These are phyloP conservation scores for Phylloscopus trochiloides DNA, from an alignment of 2,113 vertebrate species.

Conservation along the genomic window DNA sequence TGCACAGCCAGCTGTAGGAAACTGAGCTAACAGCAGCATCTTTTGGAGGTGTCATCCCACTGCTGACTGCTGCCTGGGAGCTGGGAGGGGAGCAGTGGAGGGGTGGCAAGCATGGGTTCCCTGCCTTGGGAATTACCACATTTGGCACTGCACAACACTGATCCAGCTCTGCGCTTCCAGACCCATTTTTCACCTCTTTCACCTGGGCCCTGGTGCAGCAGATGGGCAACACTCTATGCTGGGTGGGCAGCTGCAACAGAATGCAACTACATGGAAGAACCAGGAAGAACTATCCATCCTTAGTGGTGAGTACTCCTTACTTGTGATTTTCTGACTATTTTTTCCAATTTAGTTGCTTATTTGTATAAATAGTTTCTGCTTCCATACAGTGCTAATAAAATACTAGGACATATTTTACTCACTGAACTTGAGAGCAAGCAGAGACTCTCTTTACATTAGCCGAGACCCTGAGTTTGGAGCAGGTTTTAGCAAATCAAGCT, in stretches of 20 bases:
- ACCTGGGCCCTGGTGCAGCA: neutral
- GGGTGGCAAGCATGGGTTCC: neutral
- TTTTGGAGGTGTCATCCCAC: neutral
- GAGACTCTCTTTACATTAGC: neutral
- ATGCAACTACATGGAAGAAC: neutral
- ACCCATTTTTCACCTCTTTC: neutral
- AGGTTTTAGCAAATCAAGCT: neutral
- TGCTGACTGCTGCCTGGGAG: neutral
- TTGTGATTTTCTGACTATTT: neutral
- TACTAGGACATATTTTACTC: neutral
- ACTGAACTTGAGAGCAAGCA: neutral
- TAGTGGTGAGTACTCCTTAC: neutral
- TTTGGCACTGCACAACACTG: neutral
- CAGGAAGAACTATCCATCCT: neutral
- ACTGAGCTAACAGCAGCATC: neutral
- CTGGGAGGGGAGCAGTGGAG: neutral
- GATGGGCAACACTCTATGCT: neutral
- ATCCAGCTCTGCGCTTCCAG: neutral
- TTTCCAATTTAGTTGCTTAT: neutral
- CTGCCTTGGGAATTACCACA: neutral
- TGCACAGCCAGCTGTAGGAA: neutral
- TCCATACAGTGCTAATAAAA: neutral
- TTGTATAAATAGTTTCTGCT: neutral
- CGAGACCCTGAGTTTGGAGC: neutral
- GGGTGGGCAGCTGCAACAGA: neutral